Percentiles rank a stretch among this genome's conserved stretches.
Evolutionary conservation across 2,888 invertebrate species (phyloP).

Genomic region (Xanthorhoe spadicearia): DNA sequence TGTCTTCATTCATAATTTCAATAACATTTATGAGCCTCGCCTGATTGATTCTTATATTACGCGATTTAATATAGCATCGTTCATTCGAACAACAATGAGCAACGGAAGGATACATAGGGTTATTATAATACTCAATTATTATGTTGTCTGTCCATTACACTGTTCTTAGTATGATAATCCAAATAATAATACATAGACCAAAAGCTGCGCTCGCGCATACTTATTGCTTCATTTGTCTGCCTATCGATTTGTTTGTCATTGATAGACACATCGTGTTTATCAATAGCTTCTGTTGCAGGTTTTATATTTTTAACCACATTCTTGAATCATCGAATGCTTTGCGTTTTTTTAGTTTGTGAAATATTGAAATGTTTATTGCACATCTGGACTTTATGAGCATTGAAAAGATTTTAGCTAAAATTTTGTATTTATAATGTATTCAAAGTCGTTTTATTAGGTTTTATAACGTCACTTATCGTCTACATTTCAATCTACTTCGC

Average conservation of each 20-base stretch:
- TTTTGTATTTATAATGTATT: background rate
- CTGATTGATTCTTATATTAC: background rate
- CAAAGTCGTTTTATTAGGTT: slow-evolving; percentile 3
- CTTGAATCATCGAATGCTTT: background rate
- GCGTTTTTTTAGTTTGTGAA: background rate
- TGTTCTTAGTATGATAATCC: slow-evolving; percentile 51
- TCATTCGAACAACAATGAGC: slow-evolving; percentile 28
- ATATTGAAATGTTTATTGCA: background rate
- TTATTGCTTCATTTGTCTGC: slow-evolving; percentile 60
- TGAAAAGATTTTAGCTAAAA: background rate
- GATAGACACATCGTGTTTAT: slow-evolving; percentile 24
- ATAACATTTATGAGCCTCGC: background rate
- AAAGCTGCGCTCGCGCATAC: slow-evolving; percentile 62
- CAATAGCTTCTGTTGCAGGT: background rate
- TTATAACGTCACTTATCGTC: slow-evolving; percentile 17
- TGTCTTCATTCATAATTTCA: background rate
- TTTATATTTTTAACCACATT: background rate
- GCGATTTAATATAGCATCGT: background rate
- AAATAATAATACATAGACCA: slow-evolving; percentile 53
- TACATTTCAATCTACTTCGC: slow-evolving; percentile 7
- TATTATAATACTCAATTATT: slow-evolving; percentile 24
- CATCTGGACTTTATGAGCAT: background rate
- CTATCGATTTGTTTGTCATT: slow-evolving; percentile 51
- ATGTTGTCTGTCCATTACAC: slow-evolving; percentile 18
- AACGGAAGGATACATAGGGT: slow-evolving; percentile 27